These are phyloP conservation scores for Melanostigma gelatinosum DNA, from an alignment of 2,113 vertebrate genomes.

Conservation along the genomic window DNA sequence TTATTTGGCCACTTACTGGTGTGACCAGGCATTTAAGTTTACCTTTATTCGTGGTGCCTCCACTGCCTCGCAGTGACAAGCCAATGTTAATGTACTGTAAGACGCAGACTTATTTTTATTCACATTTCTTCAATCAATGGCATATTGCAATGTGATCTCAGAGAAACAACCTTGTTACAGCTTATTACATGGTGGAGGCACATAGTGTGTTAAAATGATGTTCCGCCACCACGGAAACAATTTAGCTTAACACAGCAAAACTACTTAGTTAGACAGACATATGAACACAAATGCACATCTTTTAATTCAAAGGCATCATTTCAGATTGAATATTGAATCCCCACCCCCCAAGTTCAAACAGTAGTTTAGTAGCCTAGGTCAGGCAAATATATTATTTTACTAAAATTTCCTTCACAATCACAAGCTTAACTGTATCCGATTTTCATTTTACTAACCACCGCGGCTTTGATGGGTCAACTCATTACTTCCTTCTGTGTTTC, in stretches of 20 bases:
- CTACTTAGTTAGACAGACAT: neutral
- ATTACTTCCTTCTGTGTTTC: slow-evolving; percentile 11
- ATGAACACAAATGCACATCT: neutral
- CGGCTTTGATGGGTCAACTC: slow-evolving; percentile 82
- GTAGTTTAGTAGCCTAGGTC: neutral
- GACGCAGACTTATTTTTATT: too few relatives aligned
- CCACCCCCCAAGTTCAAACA: neutral
- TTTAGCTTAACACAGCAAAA: too few relatives aligned
- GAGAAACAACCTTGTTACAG: too few relatives aligned
- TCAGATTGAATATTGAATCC: neutral
- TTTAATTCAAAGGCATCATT: neutral
- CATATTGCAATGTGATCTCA: too few relatives aligned
- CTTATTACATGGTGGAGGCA: too few relatives aligned
- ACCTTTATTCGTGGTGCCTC: neutral
- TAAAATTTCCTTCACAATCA: neutral
- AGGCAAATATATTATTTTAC: neutral
- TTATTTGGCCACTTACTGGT: neutral
- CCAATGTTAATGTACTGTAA: too few relatives aligned
- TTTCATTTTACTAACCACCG: slow-evolving; percentile 47
- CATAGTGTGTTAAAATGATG: too few relatives aligned
- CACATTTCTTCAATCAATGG: neutral
- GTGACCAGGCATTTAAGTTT: neutral
- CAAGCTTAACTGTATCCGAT: neutral
- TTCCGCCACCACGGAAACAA: too few relatives aligned
- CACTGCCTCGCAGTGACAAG: too few relatives aligned